Conservation (phyloP, 2,797 vertebrate species). For the Eleutherodactylus coqui region DNA sequence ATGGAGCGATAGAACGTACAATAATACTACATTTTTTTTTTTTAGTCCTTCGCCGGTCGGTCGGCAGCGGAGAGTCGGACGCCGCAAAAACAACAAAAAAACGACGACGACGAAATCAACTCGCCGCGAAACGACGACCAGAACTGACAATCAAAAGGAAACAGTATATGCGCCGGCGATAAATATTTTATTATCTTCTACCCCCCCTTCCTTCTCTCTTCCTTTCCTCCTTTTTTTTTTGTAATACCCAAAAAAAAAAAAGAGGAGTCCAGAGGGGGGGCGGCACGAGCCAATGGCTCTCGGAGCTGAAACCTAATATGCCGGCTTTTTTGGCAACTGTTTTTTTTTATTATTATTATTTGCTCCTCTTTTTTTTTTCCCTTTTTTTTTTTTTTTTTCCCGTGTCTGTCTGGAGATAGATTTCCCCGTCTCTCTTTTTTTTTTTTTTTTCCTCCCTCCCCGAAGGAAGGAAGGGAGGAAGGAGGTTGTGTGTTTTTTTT, state of each 20-base stretch:
- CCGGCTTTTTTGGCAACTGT: conserved; percentile 98
- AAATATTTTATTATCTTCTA: conserved; percentile 71
- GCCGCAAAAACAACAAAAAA: neutral
- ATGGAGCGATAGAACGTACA: conserved; percentile 21
- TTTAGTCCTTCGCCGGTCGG: neutral
- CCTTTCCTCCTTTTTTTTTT: no score
- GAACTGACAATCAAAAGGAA: neutral
- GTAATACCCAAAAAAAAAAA: conserved; percentile 4
- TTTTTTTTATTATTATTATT: conserved; percentile 99
- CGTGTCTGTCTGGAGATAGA: conserved; percentile 89
- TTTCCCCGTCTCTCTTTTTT: conserved; percentile 79
- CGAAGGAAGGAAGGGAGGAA: conserved; percentile 87
- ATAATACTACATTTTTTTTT: neutral
- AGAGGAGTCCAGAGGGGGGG: conserved; percentile 67
- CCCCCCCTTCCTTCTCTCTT: conserved; percentile 68
- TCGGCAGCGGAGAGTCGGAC: neutral
- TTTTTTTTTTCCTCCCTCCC: conserved; percentile 91
- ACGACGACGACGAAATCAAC: neutral
- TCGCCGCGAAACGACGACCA: neutral
- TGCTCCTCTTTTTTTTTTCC: conserved; percentile 89
- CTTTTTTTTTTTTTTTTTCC: conserved; percentile 80
- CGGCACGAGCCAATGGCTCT: conserved; percentile 81
- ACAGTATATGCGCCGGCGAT: conserved; percentile 47
- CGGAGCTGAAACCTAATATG: conserved; percentile 99
- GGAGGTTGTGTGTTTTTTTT: conserved; percentile 93